These are phyloP conservation scores for Scomber japonicus DNA, from an alignment of 2,113 vertebrate genomes.

Conservation along the genomic window DNA sequence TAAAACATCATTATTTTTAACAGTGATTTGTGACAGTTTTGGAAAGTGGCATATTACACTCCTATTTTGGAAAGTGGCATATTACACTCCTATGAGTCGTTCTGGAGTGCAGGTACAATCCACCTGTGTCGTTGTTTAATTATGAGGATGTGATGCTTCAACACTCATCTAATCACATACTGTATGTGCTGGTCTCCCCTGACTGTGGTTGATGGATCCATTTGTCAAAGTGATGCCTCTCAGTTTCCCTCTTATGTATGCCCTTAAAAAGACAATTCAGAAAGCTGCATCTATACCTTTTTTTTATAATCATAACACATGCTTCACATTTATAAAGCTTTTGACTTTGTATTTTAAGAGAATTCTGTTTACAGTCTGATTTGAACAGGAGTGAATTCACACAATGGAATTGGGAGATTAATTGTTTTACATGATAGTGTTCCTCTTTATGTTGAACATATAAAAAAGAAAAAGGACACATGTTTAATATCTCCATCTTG, in stretches of 20 bases:
- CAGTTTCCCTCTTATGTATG: conserved; percentile 6
- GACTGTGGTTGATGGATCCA: conserved; percentile 23
- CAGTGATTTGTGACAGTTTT: too few relatives aligned
- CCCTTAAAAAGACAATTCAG: conserved; percentile 4
- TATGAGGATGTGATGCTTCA: not conserved
- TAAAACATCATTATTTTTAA: too few relatives aligned
- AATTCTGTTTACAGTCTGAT: conserved; percentile 1
- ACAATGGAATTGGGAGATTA: not conserved
- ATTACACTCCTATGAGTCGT: too few relatives aligned
- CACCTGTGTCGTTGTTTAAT: too few relatives aligned
- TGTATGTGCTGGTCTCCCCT: not conserved
- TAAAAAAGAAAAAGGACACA: not conserved
- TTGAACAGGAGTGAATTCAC: not conserved
- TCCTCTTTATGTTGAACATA: conserved; percentile 4
- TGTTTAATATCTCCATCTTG: not conserved
- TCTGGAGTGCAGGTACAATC: too few relatives aligned
- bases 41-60: too few relatives aligned
- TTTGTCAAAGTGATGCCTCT: conserved; percentile 34
- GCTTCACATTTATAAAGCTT: not conserved
- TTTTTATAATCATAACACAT: not conserved
- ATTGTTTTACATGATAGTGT: not conserved
- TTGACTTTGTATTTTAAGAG: not conserved
- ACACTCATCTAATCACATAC: not conserved
- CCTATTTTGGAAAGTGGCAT: too few relatives aligned
- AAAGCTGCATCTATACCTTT: not conserved